Base-by-base conservation (phyloP, 1,140 invertebrate genomes). In the Drosophila sulfurigaster region DNA sequence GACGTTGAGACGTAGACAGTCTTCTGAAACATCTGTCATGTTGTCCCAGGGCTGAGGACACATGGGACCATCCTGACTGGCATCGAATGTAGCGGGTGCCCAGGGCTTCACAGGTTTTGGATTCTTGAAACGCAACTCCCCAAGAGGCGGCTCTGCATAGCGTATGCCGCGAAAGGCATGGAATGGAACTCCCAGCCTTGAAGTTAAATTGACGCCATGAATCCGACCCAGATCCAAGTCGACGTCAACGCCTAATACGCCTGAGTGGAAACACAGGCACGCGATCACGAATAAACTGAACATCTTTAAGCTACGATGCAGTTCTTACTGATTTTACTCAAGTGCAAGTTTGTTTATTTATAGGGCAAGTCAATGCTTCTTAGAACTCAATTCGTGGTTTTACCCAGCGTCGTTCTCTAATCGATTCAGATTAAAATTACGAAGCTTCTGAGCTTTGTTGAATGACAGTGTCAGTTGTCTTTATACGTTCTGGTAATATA, bases 1-100 rank as follows among this genome's bases (percentile, higher is more conserved):
- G 7, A 98, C 94, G 89, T 98, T 97, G 2, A 98, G 93, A 73
- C 96, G 96, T 7, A 98, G 92, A 91, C 97, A 98, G 92, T 98
- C 96, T 82, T 97, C 96, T 20, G 93, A 93, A 6, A 88, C 66
- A 52, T 74, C 89, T 63, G 79, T 92, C 91, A 72, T 63, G 30
- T 56, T 81, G 5, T 79, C 60, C 5, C 81, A 91, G 0, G 91
- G 88, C 49, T 94, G 93, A 0, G 94, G 93, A 66, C 94, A 94
- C 52, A 93, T 93, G 0, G 94, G 94, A 2, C 94, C 94, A 74
- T 95, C 95, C 30, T 92, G 68, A 8, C 91, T 93, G 0, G 95
- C 94, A 88, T 95, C 93, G 10, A 94, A 94, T 1, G 93, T 87
- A 0, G 70, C 81, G 1, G 90, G 87, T 8, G 90, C 67, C 93